A percentile compares a stretch with the other conserved stretches of the same genome.
These are phyloP conservation scores for Tenthredo livida DNA, from an alignment of 2,888 invertebrate genomes.

Conservation along the genomic window DNA sequence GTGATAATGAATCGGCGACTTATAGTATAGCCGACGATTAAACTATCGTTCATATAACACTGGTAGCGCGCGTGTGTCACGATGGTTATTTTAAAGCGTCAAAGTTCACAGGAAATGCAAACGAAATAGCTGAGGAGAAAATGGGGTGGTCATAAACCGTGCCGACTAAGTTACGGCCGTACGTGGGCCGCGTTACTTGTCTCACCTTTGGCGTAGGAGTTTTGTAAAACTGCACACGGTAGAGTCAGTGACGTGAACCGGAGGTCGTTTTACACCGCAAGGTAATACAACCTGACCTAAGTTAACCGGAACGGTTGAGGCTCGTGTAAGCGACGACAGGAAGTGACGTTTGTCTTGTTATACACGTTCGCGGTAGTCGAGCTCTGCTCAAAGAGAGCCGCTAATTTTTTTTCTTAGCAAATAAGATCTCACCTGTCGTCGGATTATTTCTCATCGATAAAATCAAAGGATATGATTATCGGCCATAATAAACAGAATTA, in stretches of 20 bases:
- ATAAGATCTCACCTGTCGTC: slow-evolving; percentile 1
- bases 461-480: neutral
- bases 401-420: neutral
- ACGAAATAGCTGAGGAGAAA: neutral
- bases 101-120: slow-evolving; percentile 39
- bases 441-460: neutral
- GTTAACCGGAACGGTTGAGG: slow-evolving; percentile 32
- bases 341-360: slow-evolving; percentile 42
- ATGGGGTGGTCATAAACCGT: slow-evolving; percentile 32
- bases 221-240: slow-evolving; percentile 13
- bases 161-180: slow-evolving; percentile 38
- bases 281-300: slow-evolving; percentile 41
- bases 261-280: slow-evolving; percentile 29
- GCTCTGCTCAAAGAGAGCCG: neutral
- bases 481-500: neutral
- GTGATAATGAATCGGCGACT: neutral
- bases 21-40: neutral
- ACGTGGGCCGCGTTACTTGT: slow-evolving; percentile 45
- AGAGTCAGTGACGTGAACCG: slow-evolving; percentile 35
- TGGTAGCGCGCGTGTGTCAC: slow-evolving; percentile 7
- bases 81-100: slow-evolving; percentile 12
- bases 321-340: slow-evolving; percentile 47
- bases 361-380: neutral
- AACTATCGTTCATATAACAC: slow-evolving; percentile 21
- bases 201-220: slow-evolving; percentile 48